Conservation (phyloP, 2,113 vertebrate genomes). For the Chlorodrepanis virens region DNA sequence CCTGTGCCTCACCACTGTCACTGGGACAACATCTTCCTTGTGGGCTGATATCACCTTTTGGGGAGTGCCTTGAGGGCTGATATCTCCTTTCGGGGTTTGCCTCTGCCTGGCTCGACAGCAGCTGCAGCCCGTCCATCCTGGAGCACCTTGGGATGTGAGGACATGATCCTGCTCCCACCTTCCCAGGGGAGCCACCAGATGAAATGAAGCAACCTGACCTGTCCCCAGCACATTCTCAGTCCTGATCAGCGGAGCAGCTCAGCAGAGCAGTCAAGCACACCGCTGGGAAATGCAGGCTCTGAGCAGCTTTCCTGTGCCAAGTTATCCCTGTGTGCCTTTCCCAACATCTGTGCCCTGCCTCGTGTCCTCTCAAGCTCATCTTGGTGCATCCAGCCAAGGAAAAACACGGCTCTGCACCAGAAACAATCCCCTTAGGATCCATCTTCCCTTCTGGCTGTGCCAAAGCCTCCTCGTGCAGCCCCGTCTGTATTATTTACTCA, state of each 20-base stretch:
- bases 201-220: neutral
- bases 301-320: neutral
- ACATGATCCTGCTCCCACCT: neutral
- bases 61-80: too few species aligned
- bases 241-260: accelerated
- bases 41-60: neutral
- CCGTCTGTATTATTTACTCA: neutral
- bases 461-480: neutral
- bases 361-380: neutral
- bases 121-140: accelerated
- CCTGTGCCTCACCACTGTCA: neutral
- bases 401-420: neutral
- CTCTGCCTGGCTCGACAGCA: neutral
- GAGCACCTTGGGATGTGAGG: accelerated
- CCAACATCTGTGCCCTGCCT: neutral
- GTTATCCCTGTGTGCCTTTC: neutral
- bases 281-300: neutral
- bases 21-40: neutral
- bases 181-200: neutral
- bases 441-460: neutral
- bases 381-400: neutral
- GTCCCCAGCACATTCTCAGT: neutral
- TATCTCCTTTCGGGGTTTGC: neutral
- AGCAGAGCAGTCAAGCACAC: neutral
- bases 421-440: neutral